Base-by-base conservation (phyloP, 2,888 invertebrate genomes). In the Morpho achilles region DNA sequence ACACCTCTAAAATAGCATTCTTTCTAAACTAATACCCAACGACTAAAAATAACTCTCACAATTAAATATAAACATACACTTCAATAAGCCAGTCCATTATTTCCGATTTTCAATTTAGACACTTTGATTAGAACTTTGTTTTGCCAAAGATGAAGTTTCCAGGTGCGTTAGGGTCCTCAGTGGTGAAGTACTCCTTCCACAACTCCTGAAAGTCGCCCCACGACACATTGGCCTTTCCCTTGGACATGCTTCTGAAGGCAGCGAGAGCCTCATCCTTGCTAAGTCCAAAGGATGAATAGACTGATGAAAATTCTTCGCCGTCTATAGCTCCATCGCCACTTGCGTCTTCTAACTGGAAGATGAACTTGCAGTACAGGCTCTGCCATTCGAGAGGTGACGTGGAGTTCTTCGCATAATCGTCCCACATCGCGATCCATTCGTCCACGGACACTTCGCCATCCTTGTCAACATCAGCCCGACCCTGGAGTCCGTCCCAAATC, bases 381-480 rank as follows among this genome's bases (percentile, higher is more conserved):
- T 97, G 96, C 97, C 97, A 97, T 61, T 96, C 95, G 61, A 94
- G 91, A 42, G 95, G 94, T 50, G 93, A 91, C 47, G 93, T 92
- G 0, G 96, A 95, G 72, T 94, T 93, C 80, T 94, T 94, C 50
- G 95, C 93, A 72, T 93, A 96, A 43, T 94, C 93, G 67, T 96
- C 94, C 97, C 97, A 97, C 94, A 97, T 95, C 64, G 93, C 90
- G 70, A 95, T 93, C 97, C 97, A 97, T 81, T 97, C 97, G 8
- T 96, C 96, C 51, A 95, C 93, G 63, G 96, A 95, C 53, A 97
- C 95, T 89, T 96, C 94, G 7, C 96, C 96, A 70, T 97, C 97
- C 73, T 96, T 94, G 82, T 97, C 94, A 55, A 93, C 92, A 76
- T 97, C 97, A n/a, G 96, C 97, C 65, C 94, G 92, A 66, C 93